phyloP scores from a whole-genome alignment of 2,113 vertebrate species.

The Panthera tigris region DNA sequence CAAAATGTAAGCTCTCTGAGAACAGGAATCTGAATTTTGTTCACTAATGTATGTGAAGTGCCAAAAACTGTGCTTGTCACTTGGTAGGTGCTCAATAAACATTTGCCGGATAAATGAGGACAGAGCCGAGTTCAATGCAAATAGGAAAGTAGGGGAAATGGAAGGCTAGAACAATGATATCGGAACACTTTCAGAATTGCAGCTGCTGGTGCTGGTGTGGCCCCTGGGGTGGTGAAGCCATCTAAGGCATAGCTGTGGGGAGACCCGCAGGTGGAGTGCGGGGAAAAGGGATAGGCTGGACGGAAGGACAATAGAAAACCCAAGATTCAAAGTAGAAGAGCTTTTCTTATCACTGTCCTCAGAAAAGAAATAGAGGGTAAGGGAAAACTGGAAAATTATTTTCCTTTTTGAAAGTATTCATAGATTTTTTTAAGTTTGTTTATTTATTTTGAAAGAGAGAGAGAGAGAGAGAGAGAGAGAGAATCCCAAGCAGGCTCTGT shows the following conservation, averaged over 20 bases:
- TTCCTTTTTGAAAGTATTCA: neutral
- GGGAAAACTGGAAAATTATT: neutral
- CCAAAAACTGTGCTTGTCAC: neutral
- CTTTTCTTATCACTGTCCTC: neutral
- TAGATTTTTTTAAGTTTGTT: too few species aligned
- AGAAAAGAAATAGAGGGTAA: neutral
- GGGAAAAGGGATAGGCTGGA: neutral
- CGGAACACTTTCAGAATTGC: neutral
- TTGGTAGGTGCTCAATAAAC: neutral
- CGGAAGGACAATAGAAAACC: neutral
- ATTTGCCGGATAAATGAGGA: neutral
- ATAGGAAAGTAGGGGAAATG: neutral
- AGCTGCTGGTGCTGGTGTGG: neutral
- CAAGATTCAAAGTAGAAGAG: neutral
- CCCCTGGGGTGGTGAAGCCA: neutral
- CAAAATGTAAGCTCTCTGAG: neutral
- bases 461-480: too few species aligned
- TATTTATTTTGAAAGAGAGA: too few species aligned
- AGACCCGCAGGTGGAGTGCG: accelerated
- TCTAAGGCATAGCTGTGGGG: neutral
- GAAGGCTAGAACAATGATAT: neutral
- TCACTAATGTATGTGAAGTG: neutral
- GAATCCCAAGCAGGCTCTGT: too few species aligned
- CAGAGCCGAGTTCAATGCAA: neutral
- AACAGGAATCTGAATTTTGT: neutral